These are phyloP conservation scores for Malacoraja senta DNA, from an alignment of 2,797 vertebrate species.

Conservation along the genomic window DNA sequence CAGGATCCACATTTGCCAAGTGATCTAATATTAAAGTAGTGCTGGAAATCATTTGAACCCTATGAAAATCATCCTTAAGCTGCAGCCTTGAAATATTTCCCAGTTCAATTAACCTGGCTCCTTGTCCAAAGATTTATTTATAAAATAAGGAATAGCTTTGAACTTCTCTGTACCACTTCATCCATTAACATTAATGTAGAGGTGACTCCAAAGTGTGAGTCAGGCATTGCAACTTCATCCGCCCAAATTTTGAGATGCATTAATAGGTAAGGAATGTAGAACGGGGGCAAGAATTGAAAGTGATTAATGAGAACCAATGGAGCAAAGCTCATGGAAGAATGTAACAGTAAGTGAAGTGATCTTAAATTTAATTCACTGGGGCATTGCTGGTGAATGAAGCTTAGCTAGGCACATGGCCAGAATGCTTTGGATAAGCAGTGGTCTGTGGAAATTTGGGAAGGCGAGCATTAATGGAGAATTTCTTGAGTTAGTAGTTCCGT, in stretches of 20 bases:
- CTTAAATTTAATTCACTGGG: not conserved
- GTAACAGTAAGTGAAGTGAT: not conserved
- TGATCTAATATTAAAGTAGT: not conserved
- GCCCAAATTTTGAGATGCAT: not conserved
- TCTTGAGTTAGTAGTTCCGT: not conserved
- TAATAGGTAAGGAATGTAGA: not conserved
- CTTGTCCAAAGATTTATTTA: not conserved
- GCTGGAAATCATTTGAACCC: not conserved
- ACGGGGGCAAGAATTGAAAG: not conserved
- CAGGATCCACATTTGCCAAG: not conserved
- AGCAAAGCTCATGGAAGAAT: not conserved
- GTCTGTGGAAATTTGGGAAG: not conserved
- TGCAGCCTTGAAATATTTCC: not conserved
- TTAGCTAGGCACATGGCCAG: not conserved
- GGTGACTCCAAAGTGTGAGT: not conserved
- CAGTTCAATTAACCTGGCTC: not conserved
- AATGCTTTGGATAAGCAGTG: not conserved
- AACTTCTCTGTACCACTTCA: not conserved
- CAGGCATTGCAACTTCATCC: not conserved
- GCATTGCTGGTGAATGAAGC: not conserved
- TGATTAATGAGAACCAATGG: not conserved
- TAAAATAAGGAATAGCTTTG: not conserved
- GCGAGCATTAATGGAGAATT: not conserved
- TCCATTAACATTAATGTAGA: not conserved
- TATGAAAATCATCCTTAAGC: not conserved